A percentile compares a stretch with the other conserved stretches of the same genome.
phyloP scores from a whole-genome alignment of 1,140 invertebrate genomes.

The Aphelinus atriplicis region DNA sequence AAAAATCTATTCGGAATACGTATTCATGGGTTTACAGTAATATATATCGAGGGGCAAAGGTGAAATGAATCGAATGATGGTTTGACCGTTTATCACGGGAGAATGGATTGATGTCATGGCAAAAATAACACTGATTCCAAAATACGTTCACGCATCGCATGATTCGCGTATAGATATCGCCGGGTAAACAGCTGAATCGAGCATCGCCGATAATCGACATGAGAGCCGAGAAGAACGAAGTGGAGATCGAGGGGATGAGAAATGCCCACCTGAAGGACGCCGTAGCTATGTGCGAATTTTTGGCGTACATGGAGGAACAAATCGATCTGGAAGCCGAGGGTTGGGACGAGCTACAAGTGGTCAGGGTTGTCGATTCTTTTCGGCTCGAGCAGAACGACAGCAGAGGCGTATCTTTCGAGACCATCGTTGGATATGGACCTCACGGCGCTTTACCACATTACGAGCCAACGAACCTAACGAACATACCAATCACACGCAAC shows the following conservation, averaged over 20 bases:
- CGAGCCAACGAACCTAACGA: slow-evolving; percentile 78
- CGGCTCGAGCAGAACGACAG: slow-evolving; percentile 76
- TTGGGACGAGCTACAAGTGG: slow-evolving; percentile 78
- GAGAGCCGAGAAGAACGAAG: slow-evolving; percentile 86
- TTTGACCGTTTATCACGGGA: no score
- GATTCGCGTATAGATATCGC: slow-evolving; percentile 55
- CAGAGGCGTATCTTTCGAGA: slow-evolving; percentile 82
- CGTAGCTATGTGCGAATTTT: slow-evolving; percentile 90
- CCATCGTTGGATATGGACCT: slow-evolving; percentile 88
- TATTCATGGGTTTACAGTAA: no score
- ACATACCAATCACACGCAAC: slow-evolving; percentile 74
- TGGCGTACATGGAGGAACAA: slow-evolving; percentile 84
- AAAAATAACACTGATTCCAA: no score
- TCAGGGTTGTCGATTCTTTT: slow-evolving; percentile 72
- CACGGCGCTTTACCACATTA: slow-evolving; percentile 95
- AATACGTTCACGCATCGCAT: no score
- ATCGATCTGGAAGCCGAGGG: slow-evolving; percentile 59
- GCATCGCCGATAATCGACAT: slow-evolving; percentile 79
- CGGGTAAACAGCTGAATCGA: slow-evolving; percentile 68
- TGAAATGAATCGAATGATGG: no score
- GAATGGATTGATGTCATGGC: no score
- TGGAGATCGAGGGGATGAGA: slow-evolving; percentile 89
- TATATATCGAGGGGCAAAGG: no score
- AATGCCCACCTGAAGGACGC: slow-evolving; percentile 85
- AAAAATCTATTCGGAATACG: no score